Evolutionary conservation across 2,113 vertebrate genomes (phyloP), one percentile per base, ranked within the genome.

Genomic region (Platichthys stellatus): DNA sequence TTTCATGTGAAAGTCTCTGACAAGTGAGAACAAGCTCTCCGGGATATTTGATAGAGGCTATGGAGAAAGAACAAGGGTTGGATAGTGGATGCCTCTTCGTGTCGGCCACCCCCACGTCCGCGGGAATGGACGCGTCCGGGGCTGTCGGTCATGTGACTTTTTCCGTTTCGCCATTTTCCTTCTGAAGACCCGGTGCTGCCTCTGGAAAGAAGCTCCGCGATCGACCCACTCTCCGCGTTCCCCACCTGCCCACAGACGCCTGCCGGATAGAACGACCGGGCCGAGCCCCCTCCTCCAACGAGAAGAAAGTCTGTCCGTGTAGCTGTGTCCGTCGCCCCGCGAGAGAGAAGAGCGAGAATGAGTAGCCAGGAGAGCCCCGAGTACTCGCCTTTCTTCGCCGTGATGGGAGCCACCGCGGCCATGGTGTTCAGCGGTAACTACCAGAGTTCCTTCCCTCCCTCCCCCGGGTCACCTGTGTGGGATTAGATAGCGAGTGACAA

Each of bases 381-480:
- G 85, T 99, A 98, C 90, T 94, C 97, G 78, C 80, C 96, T 72
- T 99, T 99, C 94, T 99, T 99, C 93, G 97, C 94, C 24, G 96
- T 98, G 91, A 96, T 98, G 94, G 97, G 97, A 92, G 97, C 97
- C 81, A 96, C 97, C 57, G 91, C 94, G 72, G 97, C 97, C 92
- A 99, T 99, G 97, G 92, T 97, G 77, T 99, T 99, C 89, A 99
- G 97, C 92, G 97, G 96, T 97, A 93, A 96, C 76, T 89, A 76
- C 69, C 79, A 18, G 71, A 63, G 53, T 85, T 56, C 51, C 69
- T 72, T 53, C 81, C 58, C 17, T 14, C 2, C 11, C 11, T 10
- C 40, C 40, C 40, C 40, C 3, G 40, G 40, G 11, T 43, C 40
- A 3, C 12, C 40, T 13, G 40, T 43, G 11, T 12, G 40, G 11